Evolutionary conservation across 2,797 vertebrate genomes (phyloP).

Genomic region (Syndactyla subalaris): DNA sequence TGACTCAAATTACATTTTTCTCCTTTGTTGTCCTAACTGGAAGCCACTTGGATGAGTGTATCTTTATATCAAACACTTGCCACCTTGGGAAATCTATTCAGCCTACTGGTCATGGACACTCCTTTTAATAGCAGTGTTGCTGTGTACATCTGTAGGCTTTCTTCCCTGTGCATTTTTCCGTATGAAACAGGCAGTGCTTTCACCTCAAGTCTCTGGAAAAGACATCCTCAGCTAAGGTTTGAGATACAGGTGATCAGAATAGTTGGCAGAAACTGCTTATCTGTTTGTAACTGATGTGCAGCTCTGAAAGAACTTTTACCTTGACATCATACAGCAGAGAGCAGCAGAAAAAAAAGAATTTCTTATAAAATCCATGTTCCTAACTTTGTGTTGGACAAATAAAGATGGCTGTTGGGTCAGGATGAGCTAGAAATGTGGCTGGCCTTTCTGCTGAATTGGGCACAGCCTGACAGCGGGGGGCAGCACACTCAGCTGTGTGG

Average conservation of each 20-base stretch:
- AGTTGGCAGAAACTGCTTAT: neutral
- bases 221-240: neutral
- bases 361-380: neutral
- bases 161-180: neutral
- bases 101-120: accelerated
- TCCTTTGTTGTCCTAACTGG: neutral
- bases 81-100: neutral
- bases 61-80: neutral
- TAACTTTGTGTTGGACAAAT: neutral
- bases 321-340: neutral
- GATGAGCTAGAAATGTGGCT: neutral
- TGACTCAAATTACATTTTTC: neutral
- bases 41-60: neutral
- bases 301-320: neutral
- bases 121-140: neutral
- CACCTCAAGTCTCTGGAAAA: accelerated
- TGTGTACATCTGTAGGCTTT: neutral
- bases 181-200: neutral
- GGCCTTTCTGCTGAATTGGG: accelerated
- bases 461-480: neutral
- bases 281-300: neutral
- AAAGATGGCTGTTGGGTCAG: neutral
- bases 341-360: neutral
- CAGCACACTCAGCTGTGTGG: neutral
- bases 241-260: accelerated